Conservation (phyloP, 1,140 invertebrate species). For the Drosophila ananassae region DNA sequence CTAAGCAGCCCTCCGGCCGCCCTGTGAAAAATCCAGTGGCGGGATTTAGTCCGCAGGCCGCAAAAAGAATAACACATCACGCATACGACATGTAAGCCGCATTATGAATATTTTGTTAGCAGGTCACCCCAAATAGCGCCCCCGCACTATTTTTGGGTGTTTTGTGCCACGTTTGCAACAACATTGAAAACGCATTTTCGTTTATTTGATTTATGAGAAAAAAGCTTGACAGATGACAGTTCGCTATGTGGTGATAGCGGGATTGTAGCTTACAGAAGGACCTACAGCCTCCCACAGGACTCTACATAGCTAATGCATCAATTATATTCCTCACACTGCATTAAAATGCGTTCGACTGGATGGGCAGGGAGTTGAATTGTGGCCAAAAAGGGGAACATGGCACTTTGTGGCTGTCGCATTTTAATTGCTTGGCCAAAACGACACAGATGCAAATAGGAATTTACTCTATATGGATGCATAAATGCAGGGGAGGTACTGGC, state of each 20-base stretch:
- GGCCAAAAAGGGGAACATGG: conserved; percentile 30
- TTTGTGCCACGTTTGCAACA: conserved; percentile 17
- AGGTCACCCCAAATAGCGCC: background rate
- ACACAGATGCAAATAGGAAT: conserved; percentile 21
- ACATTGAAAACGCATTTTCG: conserved; percentile 79
- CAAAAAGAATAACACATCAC: conserved; percentile 80
- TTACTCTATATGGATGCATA: background rate
- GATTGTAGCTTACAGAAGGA: background rate
- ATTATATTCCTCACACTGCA: conserved; percentile 59
- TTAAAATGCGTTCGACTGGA: conserved; percentile 56
- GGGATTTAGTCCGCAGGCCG: conserved; percentile 32
- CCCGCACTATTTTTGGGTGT: background rate
- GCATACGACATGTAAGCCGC: conserved; percentile 78
- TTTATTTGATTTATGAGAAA: conserved; percentile 76
- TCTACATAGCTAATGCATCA: conserved; percentile 68
- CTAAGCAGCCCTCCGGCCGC: conserved; percentile 55
- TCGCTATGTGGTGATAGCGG: conserved; percentile 7
- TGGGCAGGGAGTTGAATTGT: conserved; percentile 11
- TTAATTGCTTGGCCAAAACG: conserved; percentile 63
- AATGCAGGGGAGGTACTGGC: background rate
- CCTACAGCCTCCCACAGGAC: conserved; percentile 31
- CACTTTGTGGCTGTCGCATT: conserved; percentile 60
- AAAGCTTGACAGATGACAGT: conserved; percentile 69
- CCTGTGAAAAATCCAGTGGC: conserved; percentile 16
- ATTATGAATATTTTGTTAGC: conserved; percentile 79